Evolutionary conservation across 2,888 invertebrate species (phyloP), one percentile per base, ranked within the genome.

Genomic region (Calameuta idolon): DNA sequence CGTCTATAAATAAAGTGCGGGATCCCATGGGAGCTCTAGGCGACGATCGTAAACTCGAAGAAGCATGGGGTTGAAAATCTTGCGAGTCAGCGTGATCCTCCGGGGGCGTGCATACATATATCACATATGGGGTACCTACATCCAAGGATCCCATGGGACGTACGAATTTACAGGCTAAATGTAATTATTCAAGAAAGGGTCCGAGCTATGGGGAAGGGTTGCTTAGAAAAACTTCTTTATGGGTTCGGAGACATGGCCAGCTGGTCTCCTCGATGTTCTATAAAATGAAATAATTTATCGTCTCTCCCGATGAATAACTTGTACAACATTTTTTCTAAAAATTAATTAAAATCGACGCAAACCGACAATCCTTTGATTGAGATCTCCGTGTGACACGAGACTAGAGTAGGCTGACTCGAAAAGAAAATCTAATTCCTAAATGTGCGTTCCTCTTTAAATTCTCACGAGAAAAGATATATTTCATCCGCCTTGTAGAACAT

Each of bases 111-210:
- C 55, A 55, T 55, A 55, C 55, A 23, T 23, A 23, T 55, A 55
- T 9, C 55, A 23, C 55, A 23, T 55, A 55, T 55, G 55, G 23
- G 55, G 23, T 55, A 55, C 55, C 23, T 9, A 55, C 1, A 23
- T 23, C 55, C 9, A 9, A 23, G 9, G 55, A 55, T 55, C 55
- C 55, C 71, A 71, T 15, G 71, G 71, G 71, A 71, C 71, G 71
- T 71, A 15, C 3, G 31, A 71, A 71, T 71, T 71, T 71, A 31
- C 34, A 71, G 31, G 71, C 15, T 30, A 71, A 71, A 31, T 34
- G 33, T 31, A 34, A 71, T 71, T 34, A 71, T 33, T 71, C 71
- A 34, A 34, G 71, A 71, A 31, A 71, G 71, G 71, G 71, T 33
- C 34, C 33, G 34, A 71, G 31, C 15, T 23, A 55, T 55, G 23